Conservation (phyloP, 1,140 invertebrate genomes). For the Drosophila ficusphila region DNA sequence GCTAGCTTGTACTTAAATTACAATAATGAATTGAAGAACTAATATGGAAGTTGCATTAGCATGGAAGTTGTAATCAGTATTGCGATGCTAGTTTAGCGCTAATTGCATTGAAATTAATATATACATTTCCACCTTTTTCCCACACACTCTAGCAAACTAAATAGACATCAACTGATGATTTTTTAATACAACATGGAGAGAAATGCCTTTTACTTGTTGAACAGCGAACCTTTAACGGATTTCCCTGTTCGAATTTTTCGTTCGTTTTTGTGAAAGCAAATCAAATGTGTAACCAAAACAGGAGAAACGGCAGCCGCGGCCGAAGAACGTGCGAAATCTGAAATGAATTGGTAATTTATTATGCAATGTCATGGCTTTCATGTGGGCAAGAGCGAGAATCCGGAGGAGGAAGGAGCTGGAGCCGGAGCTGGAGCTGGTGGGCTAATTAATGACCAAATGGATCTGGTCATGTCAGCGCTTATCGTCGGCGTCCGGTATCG, state of each 20-base stretch:
- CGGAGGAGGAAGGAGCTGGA: not conserved
- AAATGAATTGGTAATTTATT: constrained; percentile 80
- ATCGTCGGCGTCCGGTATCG: constrained; percentile 72
- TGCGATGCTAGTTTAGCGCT: too few relatives aligned
- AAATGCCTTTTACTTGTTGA: constrained; percentile 46
- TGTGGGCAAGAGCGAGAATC: constrained; percentile 10
- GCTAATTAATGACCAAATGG: constrained; percentile 79
- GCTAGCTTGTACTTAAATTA: constrained; percentile 8
- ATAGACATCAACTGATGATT: constrained; percentile 4
- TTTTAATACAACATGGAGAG: constrained; percentile 32
- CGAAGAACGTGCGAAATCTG: constrained; percentile 57
- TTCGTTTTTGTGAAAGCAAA: constrained; percentile 31
- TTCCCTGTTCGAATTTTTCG: not conserved
- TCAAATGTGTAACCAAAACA: constrained; percentile 32
- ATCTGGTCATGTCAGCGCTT: constrained; percentile 76
- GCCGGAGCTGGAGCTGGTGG: constrained; percentile 48
- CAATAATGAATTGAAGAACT: not conserved
- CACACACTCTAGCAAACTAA: not conserved
- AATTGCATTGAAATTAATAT: not conserved
- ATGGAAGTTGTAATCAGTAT: too few relatives aligned
- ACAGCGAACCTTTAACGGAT: not conserved
- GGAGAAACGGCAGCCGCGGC: constrained; percentile 1
- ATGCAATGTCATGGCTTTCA: constrained; percentile 67
- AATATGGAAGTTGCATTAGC: too few relatives aligned
- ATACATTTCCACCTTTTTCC: not conserved